These are phyloP conservation scores for Notocelia uddmanniana DNA, from an alignment of 2,888 invertebrate species.

Conservation along the genomic window DNA sequence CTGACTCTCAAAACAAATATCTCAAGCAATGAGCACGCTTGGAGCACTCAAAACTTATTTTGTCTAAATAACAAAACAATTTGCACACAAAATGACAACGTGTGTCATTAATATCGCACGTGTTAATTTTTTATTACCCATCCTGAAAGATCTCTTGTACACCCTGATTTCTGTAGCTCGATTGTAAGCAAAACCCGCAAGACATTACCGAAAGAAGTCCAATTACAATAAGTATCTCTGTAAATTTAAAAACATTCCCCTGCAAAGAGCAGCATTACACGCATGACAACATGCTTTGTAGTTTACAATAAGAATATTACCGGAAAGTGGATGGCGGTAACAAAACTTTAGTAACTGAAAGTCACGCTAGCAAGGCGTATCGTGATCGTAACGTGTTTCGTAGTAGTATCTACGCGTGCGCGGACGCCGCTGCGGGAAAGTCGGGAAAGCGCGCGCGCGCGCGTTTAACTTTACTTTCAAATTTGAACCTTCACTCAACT, in stretches of 20 bases:
- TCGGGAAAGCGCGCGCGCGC: conserved; percentile 76
- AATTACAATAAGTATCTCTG: background rate
- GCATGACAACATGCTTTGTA: conserved; percentile 3
- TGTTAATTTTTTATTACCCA: too few species aligned
- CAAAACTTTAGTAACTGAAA: conserved; percentile 40
- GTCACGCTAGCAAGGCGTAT: conserved; percentile 40
- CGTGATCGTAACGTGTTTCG: conserved; percentile 44
- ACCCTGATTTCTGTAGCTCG: background rate
- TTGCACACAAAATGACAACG: background rate
- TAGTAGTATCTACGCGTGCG: conserved; percentile 54
- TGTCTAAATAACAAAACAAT: too few species aligned
- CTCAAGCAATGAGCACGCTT: conserved; percentile 14
- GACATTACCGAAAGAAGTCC: background rate
- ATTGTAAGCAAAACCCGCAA: background rate
- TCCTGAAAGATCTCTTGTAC: too few species aligned
- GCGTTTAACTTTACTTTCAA: conserved; percentile 48
- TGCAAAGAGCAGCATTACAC: background rate
- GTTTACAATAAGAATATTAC: conserved; percentile 5
- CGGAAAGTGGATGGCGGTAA: conserved; percentile 19
- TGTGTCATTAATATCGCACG: background rate
- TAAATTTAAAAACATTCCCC: background rate
- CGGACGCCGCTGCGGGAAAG: conserved; percentile 67
- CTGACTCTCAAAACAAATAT: conserved; percentile 44
- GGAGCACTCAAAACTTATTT: conserved; percentile 25
- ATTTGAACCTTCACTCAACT: background rate